A percentile compares a stretch with the other conserved stretches of the same genome.
Conservation (phyloP, 1,140 invertebrate species). For the Yoshiicerus persimilis region DNA sequence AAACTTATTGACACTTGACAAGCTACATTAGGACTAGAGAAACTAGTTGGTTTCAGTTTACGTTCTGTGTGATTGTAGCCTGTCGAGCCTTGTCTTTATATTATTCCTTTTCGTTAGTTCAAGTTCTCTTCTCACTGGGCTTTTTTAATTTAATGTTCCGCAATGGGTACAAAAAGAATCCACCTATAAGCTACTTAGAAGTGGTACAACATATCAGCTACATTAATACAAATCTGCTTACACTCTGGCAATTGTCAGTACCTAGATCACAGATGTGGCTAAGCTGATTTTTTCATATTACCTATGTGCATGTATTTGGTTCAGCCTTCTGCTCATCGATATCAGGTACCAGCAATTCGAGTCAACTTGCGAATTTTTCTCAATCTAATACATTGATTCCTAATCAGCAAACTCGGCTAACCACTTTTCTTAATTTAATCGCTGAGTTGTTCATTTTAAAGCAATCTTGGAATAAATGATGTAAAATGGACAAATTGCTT, state of each 20-base stretch:
- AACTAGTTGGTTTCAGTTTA: neutral
- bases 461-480: no score
- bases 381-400: no score
- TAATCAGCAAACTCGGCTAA: neutral
- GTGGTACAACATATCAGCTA: neutral
- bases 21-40: neutral
- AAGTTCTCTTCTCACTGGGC: neutral
- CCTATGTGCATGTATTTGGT: neutral
- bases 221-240: neutral
- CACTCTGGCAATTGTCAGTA: no score
- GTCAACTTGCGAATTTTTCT: neutral
- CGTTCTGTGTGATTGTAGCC: neutral
- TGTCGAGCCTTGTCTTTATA: neutral
- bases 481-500: neutral
- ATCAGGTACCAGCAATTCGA: neutral
- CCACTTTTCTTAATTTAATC: neutral
- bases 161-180: neutral
- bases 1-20: slow-evolving; percentile 6
- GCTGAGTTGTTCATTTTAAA: neutral
- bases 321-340: no score
- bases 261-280: no score
- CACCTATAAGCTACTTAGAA: neutral
- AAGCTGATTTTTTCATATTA: neutral
- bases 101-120: neutral
- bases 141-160: neutral